Evolutionary conservation across 1,140 invertebrate species (phyloP), one percentile per base, ranked within the genome.

Genomic region (Phthorimaea operculella): DNA sequence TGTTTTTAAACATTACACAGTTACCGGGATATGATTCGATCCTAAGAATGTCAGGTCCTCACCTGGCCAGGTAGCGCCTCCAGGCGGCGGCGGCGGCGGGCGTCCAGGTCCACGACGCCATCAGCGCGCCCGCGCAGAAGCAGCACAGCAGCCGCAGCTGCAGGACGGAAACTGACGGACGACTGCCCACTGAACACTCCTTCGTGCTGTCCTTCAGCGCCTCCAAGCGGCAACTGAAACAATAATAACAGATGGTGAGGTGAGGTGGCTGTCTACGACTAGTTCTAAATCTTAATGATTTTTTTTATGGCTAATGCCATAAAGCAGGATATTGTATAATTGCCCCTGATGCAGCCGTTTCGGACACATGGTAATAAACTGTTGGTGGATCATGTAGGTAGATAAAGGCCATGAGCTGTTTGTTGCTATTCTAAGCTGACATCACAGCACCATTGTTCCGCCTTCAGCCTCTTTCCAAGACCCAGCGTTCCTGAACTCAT

Each of bases 41-140:
- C 3, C 10, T 39, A n/a, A 39, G 8, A 4, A n/a, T n/a, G 36
- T n/a, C 3, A 3, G n/a, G 36, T 28, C 36, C 10, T 48, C 33
- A 96, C 94, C 91, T 92, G 78, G 90, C 88, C 28, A 96, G 86
- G 76, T 94, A 96, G 62, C 94, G 87, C 52, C 90, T 89, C 96
- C 96, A 98, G 0, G 92, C 91, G 58, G 92, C 89, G 1, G 94
- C 72, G 0, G 94, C 94, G 16, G 93, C 92, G 36, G 89, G 87
- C 28, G 94, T 97, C 94, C 94, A 97, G 17, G 95, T 93, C 94
- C 95, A 98, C 3, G 93, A 94, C 4, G 94, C 94, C 92, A 97
- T 95, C n/a, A 94, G 86, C 56, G 96, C 89, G 28, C 94, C 94
- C 48, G 91, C 89, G 54, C 91, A 91, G 84, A 97, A 97, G 33